Base-by-base conservation (phyloP, 1,140 invertebrate species). In the Atopsyche davidsoni region DNA sequence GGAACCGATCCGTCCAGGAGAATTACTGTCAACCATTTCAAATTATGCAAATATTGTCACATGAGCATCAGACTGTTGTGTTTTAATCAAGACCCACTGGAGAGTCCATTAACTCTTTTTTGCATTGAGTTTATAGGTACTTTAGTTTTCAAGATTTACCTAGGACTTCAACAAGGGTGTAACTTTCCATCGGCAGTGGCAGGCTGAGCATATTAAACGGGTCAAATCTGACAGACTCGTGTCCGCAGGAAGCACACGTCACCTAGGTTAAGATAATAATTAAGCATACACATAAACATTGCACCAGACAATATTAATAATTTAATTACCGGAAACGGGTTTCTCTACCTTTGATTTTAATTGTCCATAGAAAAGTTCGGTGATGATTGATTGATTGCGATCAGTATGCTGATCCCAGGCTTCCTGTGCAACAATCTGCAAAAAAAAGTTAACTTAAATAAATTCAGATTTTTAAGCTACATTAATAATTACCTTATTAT, bases 301-400 rank as follows among this genome's bases (percentile, higher is more conserved):
- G n/a, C n/a, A n/a, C n/a, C 24, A 28, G n/a, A 28, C 24, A 28
- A 6, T 28, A n/a, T n/a, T 28, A 28, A 28, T 28, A 28, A 28
- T 28, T 28, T 7, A n/a, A n/a, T n/a, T n/a, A n/a, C n/a, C n/a
- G n/a, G n/a, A n/a, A n/a, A 28, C 6, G 24, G n/a, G n/a, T 4
- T 18, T 7, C 6, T 32, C 16, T 49, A 57, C 55, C 66, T 86
- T 84, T 2, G 89, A 92, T 71, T 91, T 92, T 0, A 94, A 73
- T 67, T 92, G 88, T 0, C 91, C 91, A 70, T 92, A 90, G 70
- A 94, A 94, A 35, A 92, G 70, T 68, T 93, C 91, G 21, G 90
- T 89, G 42, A 93, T 82, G 44, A 94, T 86, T 3, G 88, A 91
- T 64, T 84, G 80, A 73, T 78, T 92, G 45, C 88, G 74, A 3